Percentiles rank a stretch among this genome's conserved stretches.
Conservation (phyloP, 2,797 vertebrate species). For the Heterohyrax brucei region DNA sequence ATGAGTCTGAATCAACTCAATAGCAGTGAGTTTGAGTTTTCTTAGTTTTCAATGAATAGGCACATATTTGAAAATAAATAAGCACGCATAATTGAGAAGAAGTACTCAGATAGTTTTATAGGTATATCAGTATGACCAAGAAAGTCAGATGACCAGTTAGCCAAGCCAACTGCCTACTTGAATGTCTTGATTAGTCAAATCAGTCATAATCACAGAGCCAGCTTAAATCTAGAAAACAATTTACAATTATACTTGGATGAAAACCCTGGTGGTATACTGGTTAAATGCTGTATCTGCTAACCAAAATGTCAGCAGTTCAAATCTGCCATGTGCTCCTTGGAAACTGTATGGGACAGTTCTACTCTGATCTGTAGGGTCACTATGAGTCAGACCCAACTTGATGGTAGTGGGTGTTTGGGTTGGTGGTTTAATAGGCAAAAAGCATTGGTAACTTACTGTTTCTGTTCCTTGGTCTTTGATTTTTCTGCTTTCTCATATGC, state of each 20-base stretch:
- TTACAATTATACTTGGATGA: background rate
- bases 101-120: background rate
- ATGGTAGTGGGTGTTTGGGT: too few species aligned
- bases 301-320: too few species aligned
- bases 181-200: background rate
- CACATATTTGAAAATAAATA: background rate
- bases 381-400: too few species aligned
- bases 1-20: too few species aligned
- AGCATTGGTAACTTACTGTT: conserved; percentile 92
- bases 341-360: too few species aligned
- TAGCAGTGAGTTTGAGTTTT: too few species aligned
- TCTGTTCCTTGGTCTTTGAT: conserved; percentile 95
- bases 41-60: background rate
- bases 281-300: too few species aligned
- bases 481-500: conserved; percentile 93
- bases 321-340: too few species aligned
- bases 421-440: background rate
- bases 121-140: background rate
- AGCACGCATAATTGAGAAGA: background rate
- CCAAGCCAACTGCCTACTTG: background rate
- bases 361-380: too few species aligned
- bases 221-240: conserved; percentile 15
- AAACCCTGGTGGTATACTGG: too few species aligned
- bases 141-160: background rate
- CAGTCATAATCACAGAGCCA: background rate